Evolutionary conservation across 2,113 vertebrate species (phyloP), one percentile per base, ranked within the genome.

Genomic region (Aix galericulata): DNA sequence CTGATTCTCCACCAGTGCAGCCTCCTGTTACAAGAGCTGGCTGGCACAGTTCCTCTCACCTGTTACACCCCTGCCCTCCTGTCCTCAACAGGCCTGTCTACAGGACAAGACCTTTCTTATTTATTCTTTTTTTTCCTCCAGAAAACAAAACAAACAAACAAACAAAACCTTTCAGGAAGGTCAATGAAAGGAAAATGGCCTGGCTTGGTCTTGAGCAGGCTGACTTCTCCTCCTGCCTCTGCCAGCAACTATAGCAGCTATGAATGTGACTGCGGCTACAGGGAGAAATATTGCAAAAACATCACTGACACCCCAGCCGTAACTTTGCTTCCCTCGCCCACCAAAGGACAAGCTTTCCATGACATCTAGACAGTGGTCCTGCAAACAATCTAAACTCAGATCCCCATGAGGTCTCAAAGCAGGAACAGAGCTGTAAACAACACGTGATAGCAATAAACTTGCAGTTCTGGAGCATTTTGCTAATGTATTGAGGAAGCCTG

Each of bases 401-500:
- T 63, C 31, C 27, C 32, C 32, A 17, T 32, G 22, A 13, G 58
- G n/a, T 75, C 66, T 86, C 64, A 55, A 74, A 76, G 38, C 55
- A 42, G 50, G 92, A 62, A 42, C 25, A 34, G 42, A 72, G 69
- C 4, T 81, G 46, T 72, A 42, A 88, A 48, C 21, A 40, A 86
- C 73, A 53, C 31, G 66, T 22, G 18, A 73, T 27, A 95, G 88
- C 55, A 59, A 59, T 10, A 73, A 91, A 40, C 42, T 53, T 79
- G 48, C 40, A 81, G 53, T 53, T 84, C 56, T 86, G 62, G n/a
- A 46, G 34, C 21, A 56, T 78, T 75, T 86, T 66, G 55, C 53
- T 95, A 62, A 84, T 79, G 75, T 81, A 44, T 72, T 96, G 95
- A 79, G 80, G 92, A 93, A 86, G 56, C 74, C 80, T 90, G 82